Base-by-base conservation (phyloP, 2,113 vertebrate genomes). In the Gobio gobio region DNA sequence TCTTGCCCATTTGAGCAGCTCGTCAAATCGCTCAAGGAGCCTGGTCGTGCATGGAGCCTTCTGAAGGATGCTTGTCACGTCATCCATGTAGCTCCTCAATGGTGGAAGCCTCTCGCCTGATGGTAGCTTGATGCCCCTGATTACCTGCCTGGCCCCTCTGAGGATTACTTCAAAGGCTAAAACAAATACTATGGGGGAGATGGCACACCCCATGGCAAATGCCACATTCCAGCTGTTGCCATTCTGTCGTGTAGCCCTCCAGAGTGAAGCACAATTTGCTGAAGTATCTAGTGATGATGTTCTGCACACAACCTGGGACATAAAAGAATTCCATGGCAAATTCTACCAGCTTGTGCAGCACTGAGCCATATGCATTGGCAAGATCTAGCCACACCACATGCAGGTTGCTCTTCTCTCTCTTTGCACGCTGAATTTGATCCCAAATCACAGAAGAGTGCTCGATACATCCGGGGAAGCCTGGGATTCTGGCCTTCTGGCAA, bases 131-230 rank as follows among this genome's bases (percentile, higher is more conserved):
- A 78, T 18, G 2, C 81, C 73, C 29, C 80, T 16, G 5, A 78
- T 81, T 49, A 61, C 45, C n/a, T 83, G 61, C 40, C 86, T 87
- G 3, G 81, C 74, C 43, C 63, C 33, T 10, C 26, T 77, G 63
- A 83, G 75, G 82, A 80, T 87, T 29, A 84, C 29, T 8, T 84
- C 76, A 20, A 73, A 87, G 63, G 86, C 82, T 36, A 12, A 47
- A 47, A 76, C 56, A 58, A 84, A 87, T 16, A 87, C 40, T 22
- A 87, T 81, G 24, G 77, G 78, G 22, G 86, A 84, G 68, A 84
- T 84, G 13, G 70, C 20, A 73, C 68, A 87, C 8, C 75, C 83
- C 76, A 82, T 87, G 9, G 58, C 58, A 8, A 29, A 87, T 87
- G 6, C 66, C 77, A 5, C 56, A 66, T 43, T 87, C 64, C 2